These are phyloP conservation scores for Drosophila kuntzei DNA, from an alignment of 2,888 invertebrate species.

Conservation along the genomic window DNA sequence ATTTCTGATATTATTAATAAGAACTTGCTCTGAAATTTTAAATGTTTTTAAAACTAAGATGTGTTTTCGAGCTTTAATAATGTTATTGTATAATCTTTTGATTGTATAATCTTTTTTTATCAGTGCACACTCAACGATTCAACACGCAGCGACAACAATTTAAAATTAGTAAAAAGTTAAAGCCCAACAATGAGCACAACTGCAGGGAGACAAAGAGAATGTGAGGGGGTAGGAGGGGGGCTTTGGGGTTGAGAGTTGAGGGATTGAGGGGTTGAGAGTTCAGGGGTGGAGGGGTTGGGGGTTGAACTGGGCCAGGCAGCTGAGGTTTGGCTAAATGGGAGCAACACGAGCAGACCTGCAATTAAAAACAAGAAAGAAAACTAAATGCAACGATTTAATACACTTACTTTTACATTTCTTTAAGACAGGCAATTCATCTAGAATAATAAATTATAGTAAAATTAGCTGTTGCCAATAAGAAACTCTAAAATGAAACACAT, in stretches of 20 bases:
- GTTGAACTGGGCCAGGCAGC: slow-evolving; percentile 23
- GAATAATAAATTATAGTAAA: too few relatives aligned
- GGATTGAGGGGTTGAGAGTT: background rate
- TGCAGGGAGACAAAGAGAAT: slow-evolving; percentile 5
- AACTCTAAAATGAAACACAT: too few relatives aligned
- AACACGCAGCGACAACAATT: slow-evolving; percentile 54
- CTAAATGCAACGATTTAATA: background rate
- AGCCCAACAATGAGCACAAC: slow-evolving; percentile 47
- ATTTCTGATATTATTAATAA: too few relatives aligned
- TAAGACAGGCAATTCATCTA: too few relatives aligned
- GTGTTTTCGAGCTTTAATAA: too few relatives aligned
- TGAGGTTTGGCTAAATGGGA: slow-evolving; percentile 56
- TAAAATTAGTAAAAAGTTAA: slow-evolving; percentile 76
- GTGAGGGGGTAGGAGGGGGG: background rate
- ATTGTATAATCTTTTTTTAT: too few relatives aligned
- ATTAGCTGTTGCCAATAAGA: too few relatives aligned
- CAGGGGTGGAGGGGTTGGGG: background rate
- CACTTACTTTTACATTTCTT: background rate
- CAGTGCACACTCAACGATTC: slow-evolving; percentile 10
- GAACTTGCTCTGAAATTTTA: too few relatives aligned
- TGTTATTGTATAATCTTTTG: too few relatives aligned
- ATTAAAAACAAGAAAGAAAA: slow-evolving; percentile 53
- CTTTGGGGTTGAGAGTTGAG: background rate
- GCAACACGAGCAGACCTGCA: slow-evolving; percentile 61
- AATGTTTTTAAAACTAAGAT: too few relatives aligned